Evolutionary conservation across 2,797 vertebrate genomes (phyloP).

Genomic region (Sarcophilus harrisii): DNA sequence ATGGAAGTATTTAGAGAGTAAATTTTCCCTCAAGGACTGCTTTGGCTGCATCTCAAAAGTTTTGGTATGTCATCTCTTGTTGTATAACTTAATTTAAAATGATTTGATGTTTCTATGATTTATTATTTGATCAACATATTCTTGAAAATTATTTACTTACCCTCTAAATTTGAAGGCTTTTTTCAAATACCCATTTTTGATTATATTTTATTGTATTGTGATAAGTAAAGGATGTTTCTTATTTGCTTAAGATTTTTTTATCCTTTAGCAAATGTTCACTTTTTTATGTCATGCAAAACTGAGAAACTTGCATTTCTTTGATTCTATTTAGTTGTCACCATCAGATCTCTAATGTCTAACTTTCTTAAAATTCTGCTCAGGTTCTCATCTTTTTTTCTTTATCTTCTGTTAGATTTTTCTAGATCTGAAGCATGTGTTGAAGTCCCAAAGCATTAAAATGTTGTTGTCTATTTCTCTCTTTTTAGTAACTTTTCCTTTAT

Average conservation of each 20-base stretch:
- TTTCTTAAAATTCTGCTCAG: background rate
- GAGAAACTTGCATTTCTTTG: background rate
- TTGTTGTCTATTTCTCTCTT: background rate
- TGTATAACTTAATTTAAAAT: background rate
- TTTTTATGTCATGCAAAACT: background rate
- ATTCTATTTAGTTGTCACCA: background rate
- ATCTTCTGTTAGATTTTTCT: background rate
- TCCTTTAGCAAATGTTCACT: background rate
- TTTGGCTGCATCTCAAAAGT: background rate
- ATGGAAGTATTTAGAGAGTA: background rate
- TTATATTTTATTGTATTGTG: background rate
- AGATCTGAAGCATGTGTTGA: background rate
- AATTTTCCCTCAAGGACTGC: background rate
- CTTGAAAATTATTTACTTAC: background rate
- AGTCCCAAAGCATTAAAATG: background rate
- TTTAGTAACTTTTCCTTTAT: background rate
- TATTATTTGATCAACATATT: background rate
- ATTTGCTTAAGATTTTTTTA: background rate
- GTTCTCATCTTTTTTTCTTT: background rate
- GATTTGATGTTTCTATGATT: background rate
- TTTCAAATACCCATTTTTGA: background rate
- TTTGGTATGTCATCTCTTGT: background rate
- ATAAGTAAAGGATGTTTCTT: background rate
- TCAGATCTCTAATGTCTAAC: background rate
- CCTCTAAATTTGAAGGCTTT: background rate